phyloP scores from a whole-genome alignment of 2,797 vertebrate genomes.

The Poeciliopsis infans region DNA sequence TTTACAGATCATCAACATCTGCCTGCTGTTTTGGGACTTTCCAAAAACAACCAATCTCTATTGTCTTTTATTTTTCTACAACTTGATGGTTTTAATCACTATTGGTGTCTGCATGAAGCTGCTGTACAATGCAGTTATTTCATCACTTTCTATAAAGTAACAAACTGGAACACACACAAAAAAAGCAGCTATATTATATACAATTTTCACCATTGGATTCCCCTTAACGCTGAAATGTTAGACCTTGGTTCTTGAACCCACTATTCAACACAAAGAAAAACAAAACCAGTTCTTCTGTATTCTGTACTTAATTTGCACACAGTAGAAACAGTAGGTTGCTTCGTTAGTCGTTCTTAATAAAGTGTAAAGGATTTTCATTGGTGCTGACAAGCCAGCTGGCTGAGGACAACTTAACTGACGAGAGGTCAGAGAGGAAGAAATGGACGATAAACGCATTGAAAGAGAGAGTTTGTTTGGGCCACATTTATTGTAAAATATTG shows the following conservation, averaged over 20 bases:
- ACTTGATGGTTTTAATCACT: too few species aligned
- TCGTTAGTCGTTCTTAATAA: slow-evolving; percentile 69
- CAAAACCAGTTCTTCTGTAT: neutral
- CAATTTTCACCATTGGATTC: too few species aligned
- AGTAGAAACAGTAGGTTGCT: slow-evolving; percentile 34
- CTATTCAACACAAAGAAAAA: neutral
- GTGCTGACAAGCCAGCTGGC: slow-evolving; percentile 61
- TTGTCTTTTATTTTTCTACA: too few species aligned
- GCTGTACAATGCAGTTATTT: neutral
- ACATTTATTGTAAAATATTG: neutral
- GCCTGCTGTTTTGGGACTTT: too few species aligned
- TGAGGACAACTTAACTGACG: slow-evolving; percentile 49
- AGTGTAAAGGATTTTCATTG: slow-evolving; percentile 71
- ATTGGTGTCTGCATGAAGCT: too few species aligned
- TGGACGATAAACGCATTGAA: neutral
- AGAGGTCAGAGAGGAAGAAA: slow-evolving; percentile 44
- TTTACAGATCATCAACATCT: too few species aligned
- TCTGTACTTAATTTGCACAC: neutral
- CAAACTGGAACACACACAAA: neutral
- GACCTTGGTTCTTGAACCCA: neutral
- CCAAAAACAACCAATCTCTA: too few species aligned
- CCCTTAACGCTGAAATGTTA: neutral
- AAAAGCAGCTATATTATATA: neutral
- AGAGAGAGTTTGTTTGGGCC: neutral
- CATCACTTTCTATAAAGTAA: neutral